Percentiles rank a stretch among this genome's conserved stretches.
These are phyloP conservation scores for Myotis pilosus DNA, from an alignment of 2,797 vertebrate genomes.

Conservation along the genomic window DNA sequence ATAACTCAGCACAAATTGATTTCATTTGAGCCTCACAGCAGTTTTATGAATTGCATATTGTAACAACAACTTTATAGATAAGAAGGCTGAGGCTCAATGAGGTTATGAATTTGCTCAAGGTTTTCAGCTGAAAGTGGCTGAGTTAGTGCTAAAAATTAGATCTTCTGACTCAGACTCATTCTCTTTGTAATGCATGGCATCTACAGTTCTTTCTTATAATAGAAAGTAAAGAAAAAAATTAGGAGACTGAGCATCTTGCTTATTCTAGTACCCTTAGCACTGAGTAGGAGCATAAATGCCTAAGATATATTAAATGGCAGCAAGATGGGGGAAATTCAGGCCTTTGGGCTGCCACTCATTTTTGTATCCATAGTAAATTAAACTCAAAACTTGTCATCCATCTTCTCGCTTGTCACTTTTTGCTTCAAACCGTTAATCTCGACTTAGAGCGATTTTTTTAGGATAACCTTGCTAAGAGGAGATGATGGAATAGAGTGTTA, in stretches of 20 bases:
- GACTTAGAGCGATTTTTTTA: conserved; percentile 17
- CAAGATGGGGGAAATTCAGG: neutral
- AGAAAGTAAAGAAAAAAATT: neutral
- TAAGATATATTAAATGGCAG: neutral
- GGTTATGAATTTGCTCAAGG: neutral
- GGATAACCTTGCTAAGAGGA: conserved; percentile 32
- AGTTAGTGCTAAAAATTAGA: neutral
- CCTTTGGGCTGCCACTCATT: neutral
- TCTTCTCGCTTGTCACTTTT: conserved; percentile 24
- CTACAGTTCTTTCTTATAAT: neutral
- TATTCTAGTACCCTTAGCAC: neutral
- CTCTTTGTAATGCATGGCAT: neutral
- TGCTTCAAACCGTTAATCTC: conserved; percentile 28
- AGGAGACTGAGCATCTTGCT: neutral
- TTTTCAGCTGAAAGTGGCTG: conserved; percentile 16
- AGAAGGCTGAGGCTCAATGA: conserved; percentile 15
- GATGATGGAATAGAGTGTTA: neutral
- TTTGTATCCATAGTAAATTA: neutral
- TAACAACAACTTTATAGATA: neutral
- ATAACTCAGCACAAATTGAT: neutral
- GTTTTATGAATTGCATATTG: neutral
- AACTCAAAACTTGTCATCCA: neutral
- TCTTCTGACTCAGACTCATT: conserved; percentile 12
- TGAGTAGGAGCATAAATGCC: neutral
- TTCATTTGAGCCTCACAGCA: neutral